phyloP scores from a whole-genome alignment of 2,888 invertebrate species.

The Chalcis sispes region DNA sequence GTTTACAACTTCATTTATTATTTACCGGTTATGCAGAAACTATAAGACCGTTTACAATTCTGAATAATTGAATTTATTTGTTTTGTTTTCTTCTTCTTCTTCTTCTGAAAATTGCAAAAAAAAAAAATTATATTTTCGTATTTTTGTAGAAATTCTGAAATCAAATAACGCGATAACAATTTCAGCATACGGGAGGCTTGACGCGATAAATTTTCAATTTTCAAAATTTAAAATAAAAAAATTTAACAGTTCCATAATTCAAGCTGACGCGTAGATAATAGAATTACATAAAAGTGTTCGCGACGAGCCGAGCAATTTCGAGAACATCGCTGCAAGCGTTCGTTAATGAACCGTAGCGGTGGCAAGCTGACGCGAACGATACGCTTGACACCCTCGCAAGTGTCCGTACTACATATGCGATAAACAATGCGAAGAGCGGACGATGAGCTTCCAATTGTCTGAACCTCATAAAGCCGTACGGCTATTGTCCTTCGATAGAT shows the following conservation, averaged over 20 bases:
- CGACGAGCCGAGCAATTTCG: constrained; percentile 35
- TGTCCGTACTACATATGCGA: constrained; percentile 8
- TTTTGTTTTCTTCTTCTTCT: neutral
- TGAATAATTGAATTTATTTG: neutral
- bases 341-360: constrained; percentile 49
- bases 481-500: constrained; percentile 47
- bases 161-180: too few species aligned
- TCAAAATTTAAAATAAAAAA: too few species aligned
- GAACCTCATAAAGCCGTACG: constrained; percentile 34
- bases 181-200: too few species aligned
- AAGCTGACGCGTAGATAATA: constrained; percentile 4
- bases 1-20: constrained; percentile 4
- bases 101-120: too few species aligned
- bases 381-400: constrained; percentile 32
- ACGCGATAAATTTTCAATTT: neutral
- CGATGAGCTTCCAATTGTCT: constrained; percentile 29
- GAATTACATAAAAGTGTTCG: constrained; percentile 6
- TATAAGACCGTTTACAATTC: neutral
- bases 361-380: constrained; percentile 50
- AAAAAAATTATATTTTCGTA: too few species aligned
- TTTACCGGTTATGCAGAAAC: constrained; percentile 4
- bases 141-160: too few species aligned
- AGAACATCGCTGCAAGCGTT: constrained; percentile 41
- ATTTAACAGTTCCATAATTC: constrained; percentile 2
- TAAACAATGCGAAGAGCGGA: constrained; percentile 16